Conservation (phyloP, 2,888 invertebrate species). For the Spisula subtruncata region DNA sequence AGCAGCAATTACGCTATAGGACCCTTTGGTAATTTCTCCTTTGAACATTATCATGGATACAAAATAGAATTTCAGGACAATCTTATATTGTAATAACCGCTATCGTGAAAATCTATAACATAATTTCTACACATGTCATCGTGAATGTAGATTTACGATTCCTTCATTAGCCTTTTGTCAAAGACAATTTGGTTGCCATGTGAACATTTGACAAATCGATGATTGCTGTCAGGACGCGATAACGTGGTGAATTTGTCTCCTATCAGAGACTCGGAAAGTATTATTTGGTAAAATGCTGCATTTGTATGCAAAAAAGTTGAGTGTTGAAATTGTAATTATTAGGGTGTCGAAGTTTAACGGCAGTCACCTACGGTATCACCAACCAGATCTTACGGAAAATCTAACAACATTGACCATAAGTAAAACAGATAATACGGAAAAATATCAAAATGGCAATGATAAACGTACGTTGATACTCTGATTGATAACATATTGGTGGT, state of each 20-base stretch:
- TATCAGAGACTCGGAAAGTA: too few relatives aligned
- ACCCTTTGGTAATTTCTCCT: neutral
- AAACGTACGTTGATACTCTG: too few relatives aligned
- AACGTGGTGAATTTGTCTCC: neutral
- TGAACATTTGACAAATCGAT: neutral
- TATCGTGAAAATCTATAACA: neutral
- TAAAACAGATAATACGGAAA: too few relatives aligned
- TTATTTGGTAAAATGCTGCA: too few relatives aligned
- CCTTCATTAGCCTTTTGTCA: conserved; percentile 24
- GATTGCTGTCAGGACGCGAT: neutral
- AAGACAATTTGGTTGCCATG: conserved; percentile 8
- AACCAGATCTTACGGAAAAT: too few relatives aligned
- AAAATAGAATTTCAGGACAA: neutral
- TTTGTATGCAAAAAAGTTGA: too few relatives aligned
- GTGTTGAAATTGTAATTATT: too few relatives aligned
- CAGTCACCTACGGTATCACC: too few relatives aligned
- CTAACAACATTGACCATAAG: too few relatives aligned
- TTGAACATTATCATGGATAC: neutral
- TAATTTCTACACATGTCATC: conserved; percentile 4
- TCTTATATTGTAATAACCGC: neutral
- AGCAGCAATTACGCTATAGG: neutral
- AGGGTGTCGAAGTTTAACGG: too few relatives aligned
- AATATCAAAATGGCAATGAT: too few relatives aligned
- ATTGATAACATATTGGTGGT: too few relatives aligned
- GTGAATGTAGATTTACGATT: conserved; percentile 17